These are phyloP conservation scores for Tenebrosternarchus preto DNA, from an alignment of 2,113 vertebrate genomes.

Conservation along the genomic window DNA sequence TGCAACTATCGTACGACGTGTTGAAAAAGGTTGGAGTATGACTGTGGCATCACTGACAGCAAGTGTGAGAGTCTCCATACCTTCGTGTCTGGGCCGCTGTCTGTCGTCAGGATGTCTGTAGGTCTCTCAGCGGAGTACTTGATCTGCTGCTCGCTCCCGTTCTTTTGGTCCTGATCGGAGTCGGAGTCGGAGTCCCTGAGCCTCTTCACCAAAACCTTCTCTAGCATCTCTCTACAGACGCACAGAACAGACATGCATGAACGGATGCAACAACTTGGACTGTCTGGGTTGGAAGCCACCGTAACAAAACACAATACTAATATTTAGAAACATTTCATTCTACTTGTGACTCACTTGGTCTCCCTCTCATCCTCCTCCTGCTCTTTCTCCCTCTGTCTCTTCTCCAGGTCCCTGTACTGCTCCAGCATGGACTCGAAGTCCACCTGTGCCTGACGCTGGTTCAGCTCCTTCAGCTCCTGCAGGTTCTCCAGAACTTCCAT, in stretches of 20 bases:
- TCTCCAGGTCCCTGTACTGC: constrained; percentile 79
- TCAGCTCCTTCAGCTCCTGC: constrained; percentile 95
- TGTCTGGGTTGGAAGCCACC: too few species aligned
- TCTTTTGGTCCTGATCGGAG: constrained; percentile 68
- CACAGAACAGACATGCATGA: fast-evolving
- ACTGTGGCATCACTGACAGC: too few species aligned
- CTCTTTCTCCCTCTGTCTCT: constrained; percentile 74
- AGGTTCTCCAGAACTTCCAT: constrained; percentile 98
- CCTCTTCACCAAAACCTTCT: constrained; percentile 75
- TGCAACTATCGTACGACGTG: too few species aligned
- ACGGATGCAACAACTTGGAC: too few species aligned
- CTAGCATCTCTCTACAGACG: constrained; percentile 82
- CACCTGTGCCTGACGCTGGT: constrained; percentile 93
- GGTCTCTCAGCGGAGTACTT: constrained; percentile 55
- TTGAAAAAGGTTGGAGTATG: neutral
- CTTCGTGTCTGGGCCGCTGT: constrained; percentile 55
- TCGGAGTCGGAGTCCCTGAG: constrained; percentile 86
- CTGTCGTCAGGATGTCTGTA: constrained; percentile 83
- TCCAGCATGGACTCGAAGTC: constrained; percentile 88
- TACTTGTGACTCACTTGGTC: constrained; percentile 73
- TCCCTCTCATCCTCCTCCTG: constrained; percentile 88
- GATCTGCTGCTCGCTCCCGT: fast-evolving
- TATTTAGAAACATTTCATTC: neutral
- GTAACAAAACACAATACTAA: neutral
- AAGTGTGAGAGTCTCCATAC: neutral